Percentiles rank a stretch among this genome's conserved stretches.
Evolutionary conservation across 2,113 vertebrate species (phyloP).

Genomic region (rabbit (Oryctolagus cuniculus)): DNA sequence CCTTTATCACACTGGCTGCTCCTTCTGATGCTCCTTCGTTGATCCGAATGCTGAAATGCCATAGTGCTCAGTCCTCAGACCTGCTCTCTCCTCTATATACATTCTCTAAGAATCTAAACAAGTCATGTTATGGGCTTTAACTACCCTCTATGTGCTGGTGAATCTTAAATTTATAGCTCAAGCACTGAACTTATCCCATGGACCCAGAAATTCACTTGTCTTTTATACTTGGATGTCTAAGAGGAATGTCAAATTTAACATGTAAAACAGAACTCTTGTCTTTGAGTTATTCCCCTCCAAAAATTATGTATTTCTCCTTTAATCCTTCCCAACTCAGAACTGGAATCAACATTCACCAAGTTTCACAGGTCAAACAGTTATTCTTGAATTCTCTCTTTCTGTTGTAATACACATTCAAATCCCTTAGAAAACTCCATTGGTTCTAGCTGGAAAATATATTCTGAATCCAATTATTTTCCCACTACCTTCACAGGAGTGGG

Average conservation of each 20-base stretch:
- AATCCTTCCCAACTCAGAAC: neutral
- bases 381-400: neutral
- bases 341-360: neutral
- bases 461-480: neutral
- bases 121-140: neutral
- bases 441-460: neutral
- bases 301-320: neutral
- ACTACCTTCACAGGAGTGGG: neutral
- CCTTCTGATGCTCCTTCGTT: neutral
- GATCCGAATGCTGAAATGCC: neutral
- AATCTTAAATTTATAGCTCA: neutral
- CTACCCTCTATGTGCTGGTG: neutral
- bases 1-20: neutral
- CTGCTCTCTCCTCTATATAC: neutral
- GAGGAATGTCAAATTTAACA: neutral
- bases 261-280: neutral
- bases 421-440: neutral
- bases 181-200: neutral
- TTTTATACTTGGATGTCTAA: neutral
- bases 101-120: neutral
- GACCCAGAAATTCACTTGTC: neutral
- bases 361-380: neutral
- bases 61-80: neutral
- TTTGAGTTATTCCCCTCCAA: neutral
- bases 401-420: neutral